These are phyloP conservation scores for Sebastiscus tertius DNA, from an alignment of 2,797 vertebrate species.

Conservation along the genomic window DNA sequence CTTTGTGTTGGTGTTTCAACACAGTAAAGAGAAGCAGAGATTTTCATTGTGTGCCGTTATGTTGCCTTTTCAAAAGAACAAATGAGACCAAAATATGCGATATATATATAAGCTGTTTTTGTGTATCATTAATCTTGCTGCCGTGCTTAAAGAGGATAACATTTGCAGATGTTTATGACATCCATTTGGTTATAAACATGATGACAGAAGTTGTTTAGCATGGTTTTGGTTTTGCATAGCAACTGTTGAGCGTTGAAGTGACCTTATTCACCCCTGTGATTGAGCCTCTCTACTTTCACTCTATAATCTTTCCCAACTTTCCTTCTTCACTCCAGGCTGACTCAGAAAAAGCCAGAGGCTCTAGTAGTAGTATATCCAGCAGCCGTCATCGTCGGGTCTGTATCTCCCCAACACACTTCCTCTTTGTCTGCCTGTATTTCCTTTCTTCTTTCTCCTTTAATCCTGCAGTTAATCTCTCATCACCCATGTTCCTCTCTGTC, in stretches of 20 bases:
- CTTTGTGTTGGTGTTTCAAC: constrained; percentile 6
- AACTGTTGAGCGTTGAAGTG: constrained; percentile 26
- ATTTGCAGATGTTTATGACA: constrained; percentile 32
- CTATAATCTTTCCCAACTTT: constrained; percentile 51
- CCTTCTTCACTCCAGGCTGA: constrained; percentile 90
- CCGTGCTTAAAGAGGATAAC: constrained; percentile 10
- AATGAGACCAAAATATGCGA: constrained; percentile 5
- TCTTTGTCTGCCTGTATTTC: constrained; percentile 51
- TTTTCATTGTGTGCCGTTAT: neutral
- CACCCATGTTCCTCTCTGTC: constrained; percentile 50
- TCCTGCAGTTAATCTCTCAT: constrained; percentile 46
- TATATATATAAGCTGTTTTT: constrained; percentile 5
- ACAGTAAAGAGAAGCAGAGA: neutral
- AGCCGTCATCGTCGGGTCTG: constrained; percentile 89
- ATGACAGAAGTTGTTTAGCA: constrained; percentile 46
- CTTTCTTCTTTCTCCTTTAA: constrained; percentile 53
- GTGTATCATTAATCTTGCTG: constrained; percentile 34
- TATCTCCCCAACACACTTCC: constrained; percentile 75
- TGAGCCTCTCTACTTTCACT: constrained; percentile 31
- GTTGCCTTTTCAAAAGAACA: constrained; percentile 5
- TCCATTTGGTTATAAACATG: constrained; percentile 34
- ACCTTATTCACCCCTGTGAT: constrained; percentile 19
- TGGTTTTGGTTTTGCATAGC: constrained; percentile 46
- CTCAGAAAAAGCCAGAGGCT: constrained; percentile 90
- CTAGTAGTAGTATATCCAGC: constrained; percentile 84